Conservation (phyloP, 2,797 vertebrate species). For the Pitangus sulphuratus region DNA sequence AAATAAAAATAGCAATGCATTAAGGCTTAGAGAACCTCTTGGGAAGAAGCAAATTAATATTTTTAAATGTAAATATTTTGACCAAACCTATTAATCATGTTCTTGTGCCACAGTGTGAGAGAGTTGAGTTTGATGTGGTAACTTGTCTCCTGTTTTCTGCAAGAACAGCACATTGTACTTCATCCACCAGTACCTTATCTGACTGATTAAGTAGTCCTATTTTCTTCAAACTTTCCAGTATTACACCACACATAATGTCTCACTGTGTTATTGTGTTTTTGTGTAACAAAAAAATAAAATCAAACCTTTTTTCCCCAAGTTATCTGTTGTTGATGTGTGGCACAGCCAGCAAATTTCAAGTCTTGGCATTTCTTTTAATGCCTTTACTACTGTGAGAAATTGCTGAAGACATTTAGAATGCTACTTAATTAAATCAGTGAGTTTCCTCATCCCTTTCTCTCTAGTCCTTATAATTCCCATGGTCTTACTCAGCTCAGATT, state of each 20-base stretch:
- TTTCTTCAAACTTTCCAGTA: not conserved
- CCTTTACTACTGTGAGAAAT: not conserved
- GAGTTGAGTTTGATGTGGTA: not conserved
- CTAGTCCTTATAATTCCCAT: not conserved
- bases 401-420: not conserved
- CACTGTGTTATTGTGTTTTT: not conserved
- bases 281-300: not conserved
- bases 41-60: conserved; percentile 45
- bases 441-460: not conserved
- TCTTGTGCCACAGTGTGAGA: not conserved
- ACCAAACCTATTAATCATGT: conserved; percentile 23
- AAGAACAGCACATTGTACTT: not conserved
- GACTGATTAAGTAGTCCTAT: not conserved
- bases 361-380: not conserved
- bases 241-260: not conserved
- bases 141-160: not conserved
- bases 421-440: not conserved
- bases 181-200: not conserved
- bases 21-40: conserved; percentile 27
- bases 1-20: conserved; percentile 56
- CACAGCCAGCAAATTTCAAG: not conserved
- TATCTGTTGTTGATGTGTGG: not conserved
- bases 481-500: not conserved
- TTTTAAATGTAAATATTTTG: conserved; percentile 61
- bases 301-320: not conserved